phyloP scores from a whole-genome alignment of 2,888 invertebrate species.

The Torymus texanus region DNA sequence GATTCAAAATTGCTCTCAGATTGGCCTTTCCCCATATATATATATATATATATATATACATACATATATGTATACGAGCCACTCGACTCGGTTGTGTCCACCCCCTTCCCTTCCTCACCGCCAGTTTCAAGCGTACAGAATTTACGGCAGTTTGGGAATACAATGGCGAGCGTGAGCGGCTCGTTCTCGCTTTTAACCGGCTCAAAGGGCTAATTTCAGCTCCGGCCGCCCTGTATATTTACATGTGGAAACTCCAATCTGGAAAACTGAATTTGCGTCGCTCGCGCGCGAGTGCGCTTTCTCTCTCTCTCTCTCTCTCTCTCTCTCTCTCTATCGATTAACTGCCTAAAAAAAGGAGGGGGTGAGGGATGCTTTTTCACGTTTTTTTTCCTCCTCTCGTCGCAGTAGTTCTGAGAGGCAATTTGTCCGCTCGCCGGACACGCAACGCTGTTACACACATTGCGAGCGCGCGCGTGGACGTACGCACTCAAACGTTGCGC shows the following conservation, averaged over 20 bases:
- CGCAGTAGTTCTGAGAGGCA: not conserved
- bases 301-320: too few relatives aligned
- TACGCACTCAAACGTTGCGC: too few relatives aligned
- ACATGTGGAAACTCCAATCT: slow-evolving; percentile 35
- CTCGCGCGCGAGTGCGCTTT: not conserved
- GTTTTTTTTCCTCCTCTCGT: not conserved
- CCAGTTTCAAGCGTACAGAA: not conserved
- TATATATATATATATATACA: too few relatives aligned
- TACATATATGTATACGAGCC: not conserved
- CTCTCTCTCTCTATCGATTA: slow-evolving; percentile 30
- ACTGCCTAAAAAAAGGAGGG: slow-evolving; percentile 1
- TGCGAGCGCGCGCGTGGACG: too few relatives aligned
- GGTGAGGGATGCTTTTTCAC: not conserved
- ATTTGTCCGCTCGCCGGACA: not conserved
- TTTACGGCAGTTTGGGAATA: slow-evolving; percentile 37
- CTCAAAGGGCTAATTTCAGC: slow-evolving; percentile 44
- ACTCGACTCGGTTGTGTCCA: not conserved
- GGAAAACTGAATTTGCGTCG: slow-evolving; percentile 40
- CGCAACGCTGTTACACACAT: too few relatives aligned
- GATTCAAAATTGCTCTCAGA: slow-evolving; percentile 37
- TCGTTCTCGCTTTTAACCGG: not conserved
- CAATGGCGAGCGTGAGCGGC: slow-evolving; percentile 7
- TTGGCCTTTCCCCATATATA: slow-evolving; percentile 15
- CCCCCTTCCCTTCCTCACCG: not conserved
- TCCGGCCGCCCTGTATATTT: slow-evolving; percentile 17